Evolutionary conservation across 2,113 vertebrate genomes (phyloP), one percentile per base, ranked within the genome.

Genomic region (Planiliza haematocheilus): DNA sequence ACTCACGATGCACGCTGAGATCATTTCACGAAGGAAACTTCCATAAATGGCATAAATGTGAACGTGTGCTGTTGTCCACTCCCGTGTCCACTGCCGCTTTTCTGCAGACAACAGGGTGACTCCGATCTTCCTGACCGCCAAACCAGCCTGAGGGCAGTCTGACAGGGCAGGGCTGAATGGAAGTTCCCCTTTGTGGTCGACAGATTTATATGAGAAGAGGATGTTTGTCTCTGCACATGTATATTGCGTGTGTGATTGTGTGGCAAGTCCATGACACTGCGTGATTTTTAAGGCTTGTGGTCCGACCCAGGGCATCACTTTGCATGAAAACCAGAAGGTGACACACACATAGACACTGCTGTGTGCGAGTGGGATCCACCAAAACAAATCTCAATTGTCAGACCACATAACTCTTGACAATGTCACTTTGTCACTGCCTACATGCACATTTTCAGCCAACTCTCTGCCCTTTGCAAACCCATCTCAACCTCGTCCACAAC

Each of bases 121-220:
- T 70, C 66, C 45, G 66, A 46, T 56, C 59, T 45, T 65, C 56
- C 70, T 57, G 69, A 30, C 13, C 39, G 20, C 56, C 66, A 41
- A n/a, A 41, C 57, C 77, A 56, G 57, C 36, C 65, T 76, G 61
- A 21, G 52, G 77, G 41, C 62, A 51, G 76, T 34, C 52, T 62
- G 80, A 55, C 71, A 65, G 78, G 81, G 79, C 77, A 42, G 65
- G 74, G 77, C 77, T 51, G 59, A 7, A 18, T 84, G 79, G 81
- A 86, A 88, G 80, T 91, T 88, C 90, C 85, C 85, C 84, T 78
- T 60, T 86, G 83, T 71, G 86, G 78, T 52, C 21, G 14, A 36
- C 43, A 55, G 70, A 80, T 72, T 79, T 72, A 82, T 81, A 62
- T 41, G 50, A 80, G 48, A 76, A 69, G 63, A 53, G 79, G 79